A percentile compares a stretch with the other conserved stretches of the same genome.
These are phyloP conservation scores for Ceyx cyanopectus DNA, from an alignment of 2,113 vertebrate species.

Conservation along the genomic window DNA sequence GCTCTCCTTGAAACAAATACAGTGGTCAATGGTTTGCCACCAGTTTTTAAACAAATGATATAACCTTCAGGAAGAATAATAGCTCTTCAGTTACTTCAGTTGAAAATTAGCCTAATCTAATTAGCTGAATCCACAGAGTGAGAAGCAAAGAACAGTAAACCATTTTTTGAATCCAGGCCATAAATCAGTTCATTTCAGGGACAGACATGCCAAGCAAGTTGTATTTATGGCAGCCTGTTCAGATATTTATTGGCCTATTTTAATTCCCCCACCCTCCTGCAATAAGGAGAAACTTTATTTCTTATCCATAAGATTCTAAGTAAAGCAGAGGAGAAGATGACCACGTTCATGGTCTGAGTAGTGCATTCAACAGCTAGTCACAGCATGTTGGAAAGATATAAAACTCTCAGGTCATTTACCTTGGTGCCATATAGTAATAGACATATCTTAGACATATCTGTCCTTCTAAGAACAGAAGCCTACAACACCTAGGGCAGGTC, in stretches of 20 bases:
- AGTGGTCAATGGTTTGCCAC: slow-evolving; percentile 31
- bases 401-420: neutral
- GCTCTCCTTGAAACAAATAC: neutral
- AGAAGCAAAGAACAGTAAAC: slow-evolving; percentile 15
- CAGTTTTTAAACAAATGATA: slow-evolving; percentile 39
- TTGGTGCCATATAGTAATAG: neutral
- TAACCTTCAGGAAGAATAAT: slow-evolving; percentile 19
- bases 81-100: slow-evolving; percentile 19
- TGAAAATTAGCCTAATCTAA: slow-evolving; percentile 61
- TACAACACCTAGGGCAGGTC: neutral
- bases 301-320: neutral
- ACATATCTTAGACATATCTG: neutral
- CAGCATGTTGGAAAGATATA: neutral
- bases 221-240: neutral
- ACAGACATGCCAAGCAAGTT: neutral
- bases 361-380: neutral
- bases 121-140: slow-evolving; percentile 19
- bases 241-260: neutral
- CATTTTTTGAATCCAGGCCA: slow-evolving; percentile 39
- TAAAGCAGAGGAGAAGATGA: slow-evolving; percentile 29
- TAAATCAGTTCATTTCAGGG: slow-evolving; percentile 13
- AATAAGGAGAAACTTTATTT: slow-evolving; percentile 11
- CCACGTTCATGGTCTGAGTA: neutral
- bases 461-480: neutral
- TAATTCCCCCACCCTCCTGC: neutral